Evolutionary conservation across 2,888 invertebrate species (phyloP), one percentile per base, ranked within the genome.

Genomic region (Nymphalis c-album): DNA sequence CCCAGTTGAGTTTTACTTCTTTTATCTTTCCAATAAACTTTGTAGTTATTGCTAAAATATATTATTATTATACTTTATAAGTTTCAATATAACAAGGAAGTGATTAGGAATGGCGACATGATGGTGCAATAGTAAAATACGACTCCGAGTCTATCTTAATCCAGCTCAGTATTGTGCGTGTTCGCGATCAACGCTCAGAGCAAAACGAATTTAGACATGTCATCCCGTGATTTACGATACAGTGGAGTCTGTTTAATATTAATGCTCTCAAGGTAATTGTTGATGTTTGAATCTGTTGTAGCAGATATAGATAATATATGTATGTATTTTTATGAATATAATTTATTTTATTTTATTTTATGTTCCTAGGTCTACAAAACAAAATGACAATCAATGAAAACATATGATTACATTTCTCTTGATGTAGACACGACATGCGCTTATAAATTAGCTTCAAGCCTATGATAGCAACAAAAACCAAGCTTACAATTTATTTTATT

Each of bases 191-290:
- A 26, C 18, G 63, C 55, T 59, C 53, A 17, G 26, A 55, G 17
- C 53, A 31, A 17, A 40, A 66, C 64, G 58, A 58, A 69, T 71
- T 66, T 26, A 57, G 61, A 66, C 35, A 31, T 66, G 73, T 73
- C 73, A 71, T 62, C 68, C 66, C 57, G 57, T 68, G 71, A 73
- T 71, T 72, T 72, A 71, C 69, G 70, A 64, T 58, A 60, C 55
- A 53, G 40, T 66, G 55, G 50, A 64, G 66, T 66, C 63, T 64
- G 67, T 71, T 72, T 67, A 69, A 69, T 73, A 71, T 73, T 72
- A 73, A 72, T 69, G 57, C 59, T 40, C 59, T 31, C 17, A 18
- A 13, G 13, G 13, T 40, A 40, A 60, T 20, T 17, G 18, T 51
- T 22, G 26, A 53, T 22, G 40, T 13, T 40, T 13, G 10, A 40